Evolutionary conservation across 1,140 invertebrate genomes (phyloP).

Genomic region (Pachyrhynchus sulphureomaculatus): DNA sequence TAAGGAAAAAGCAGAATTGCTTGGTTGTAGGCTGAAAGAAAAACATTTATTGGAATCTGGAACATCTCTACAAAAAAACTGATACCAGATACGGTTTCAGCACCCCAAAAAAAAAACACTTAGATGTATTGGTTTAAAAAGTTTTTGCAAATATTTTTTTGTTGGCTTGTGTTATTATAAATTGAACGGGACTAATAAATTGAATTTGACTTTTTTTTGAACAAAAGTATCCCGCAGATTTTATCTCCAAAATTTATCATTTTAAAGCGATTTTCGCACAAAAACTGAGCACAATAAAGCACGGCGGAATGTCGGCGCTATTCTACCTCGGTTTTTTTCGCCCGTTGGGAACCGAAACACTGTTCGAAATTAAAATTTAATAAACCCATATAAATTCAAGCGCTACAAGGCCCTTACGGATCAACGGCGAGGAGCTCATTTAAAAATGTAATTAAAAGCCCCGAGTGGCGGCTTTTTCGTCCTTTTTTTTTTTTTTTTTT

Average conservation of each 20-base stretch:
- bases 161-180: no score
- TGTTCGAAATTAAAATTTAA: slow-evolving; percentile 37
- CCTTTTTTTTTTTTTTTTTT: slow-evolving; percentile 5
- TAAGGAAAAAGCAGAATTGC: no score
- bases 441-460: slow-evolving; percentile 37
- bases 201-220: slow-evolving; percentile 14
- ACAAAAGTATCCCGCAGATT: slow-evolving; percentile 30
- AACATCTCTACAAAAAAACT: no score
- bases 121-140: no score
- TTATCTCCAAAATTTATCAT: slow-evolving; percentile 33
- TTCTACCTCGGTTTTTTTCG: slow-evolving; percentile 30
- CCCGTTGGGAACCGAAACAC: slow-evolving; percentile 33
- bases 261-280: slow-evolving; percentile 30
- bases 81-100: no score
- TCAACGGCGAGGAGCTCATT: slow-evolving; percentile 28
- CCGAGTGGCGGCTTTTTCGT: slow-evolving; percentile 18
- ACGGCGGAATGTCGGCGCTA: slow-evolving; percentile 25
- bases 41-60: no score
- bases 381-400: slow-evolving; percentile 36
- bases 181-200: slow-evolving; percentile 10
- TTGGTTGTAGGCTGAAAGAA: no score
- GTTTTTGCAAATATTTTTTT: no score
- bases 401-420: slow-evolving; percentile 30
- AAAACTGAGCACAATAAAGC: slow-evolving; percentile 31
- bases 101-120: no score